Percentiles rank a stretch among this genome's conserved stretches.
These are phyloP conservation scores for Onychomys torridus DNA, from an alignment of 2,797 vertebrate species.

Conservation along the genomic window DNA sequence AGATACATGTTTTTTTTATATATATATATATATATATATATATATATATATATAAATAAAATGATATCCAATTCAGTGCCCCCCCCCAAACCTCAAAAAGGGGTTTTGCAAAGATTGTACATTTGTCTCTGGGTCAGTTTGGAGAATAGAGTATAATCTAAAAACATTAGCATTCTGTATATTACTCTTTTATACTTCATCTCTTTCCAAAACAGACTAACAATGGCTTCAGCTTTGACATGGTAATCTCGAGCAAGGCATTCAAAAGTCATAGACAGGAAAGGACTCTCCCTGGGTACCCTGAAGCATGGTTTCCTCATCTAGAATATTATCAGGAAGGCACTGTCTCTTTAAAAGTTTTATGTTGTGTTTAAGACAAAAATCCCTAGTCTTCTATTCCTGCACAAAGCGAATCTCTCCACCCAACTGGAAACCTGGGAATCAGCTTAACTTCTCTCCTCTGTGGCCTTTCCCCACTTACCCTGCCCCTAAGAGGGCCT, in stretches of 20 bases:
- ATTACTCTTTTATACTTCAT: constrained; percentile 56
- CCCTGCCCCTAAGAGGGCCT: not conserved
- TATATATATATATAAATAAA: no score
- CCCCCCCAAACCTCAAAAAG: constrained; percentile 35
- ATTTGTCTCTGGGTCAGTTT: constrained; percentile 50
- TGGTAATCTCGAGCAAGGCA: constrained; percentile 25
- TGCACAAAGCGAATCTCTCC: not conserved
- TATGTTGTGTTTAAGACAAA: constrained; percentile 52
- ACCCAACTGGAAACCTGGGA: not conserved
- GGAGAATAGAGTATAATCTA: constrained; percentile 53
- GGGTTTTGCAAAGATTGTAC: constrained; percentile 4
- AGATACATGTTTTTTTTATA: constrained; percentile 85
- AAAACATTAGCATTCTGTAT: constrained; percentile 34
- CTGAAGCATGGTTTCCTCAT: constrained; percentile 53
- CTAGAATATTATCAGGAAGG: constrained; percentile 45
- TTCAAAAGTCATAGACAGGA: constrained; percentile 56
- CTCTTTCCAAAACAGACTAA: constrained; percentile 63
- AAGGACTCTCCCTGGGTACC: constrained; percentile 49
- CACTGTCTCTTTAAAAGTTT: not conserved
- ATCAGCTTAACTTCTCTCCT: not conserved
- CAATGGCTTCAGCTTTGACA: constrained; percentile 35
- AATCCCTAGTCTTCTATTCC: not conserved
- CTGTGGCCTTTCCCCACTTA: not conserved
- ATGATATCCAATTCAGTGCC: not conserved
- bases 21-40: no score